Base-by-base conservation (phyloP, 2,113 vertebrate species). In the Bombycilla garrulus region DNA sequence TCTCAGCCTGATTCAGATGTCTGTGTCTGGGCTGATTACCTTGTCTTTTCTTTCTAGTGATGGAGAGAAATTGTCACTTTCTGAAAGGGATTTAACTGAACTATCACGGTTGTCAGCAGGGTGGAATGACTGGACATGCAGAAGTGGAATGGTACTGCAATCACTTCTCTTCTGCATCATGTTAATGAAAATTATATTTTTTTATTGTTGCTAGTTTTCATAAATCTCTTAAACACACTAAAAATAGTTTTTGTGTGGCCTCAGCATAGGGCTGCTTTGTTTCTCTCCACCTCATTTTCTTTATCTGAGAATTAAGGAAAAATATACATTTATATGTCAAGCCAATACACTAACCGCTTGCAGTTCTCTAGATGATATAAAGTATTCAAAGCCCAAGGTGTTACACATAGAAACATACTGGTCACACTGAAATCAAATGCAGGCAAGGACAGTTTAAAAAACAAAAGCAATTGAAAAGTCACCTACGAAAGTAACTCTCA, bases 101-200 rank as follows among this genome's bases (percentile, higher is more conserved):
- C 36, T 35, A 18, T 35, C 31, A 20, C 2, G 0, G 4, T 60
- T 3, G 0, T 8, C 11, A 48, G 7, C 13, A 54, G 22, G 19
- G 45, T 50, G 54, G 61, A 88, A 82, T 53, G 15, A 12, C 25
- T 36, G 20, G 14, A 28, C 24, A 38, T 2, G 0, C 13, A 74
- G 21, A 36, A 44, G 16, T 31, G 40, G 3, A 61, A 54, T 3
- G 2, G 23, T 9, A 8, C 9, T 67, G 9, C 23, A 26, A 47
- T 28, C 35, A 62, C 17, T 10, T 71, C 10, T 86, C 15, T 80
- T 86, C 54, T 78, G 14, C 20, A 48, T n/a, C 33, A 15, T 22
- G 14, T 38, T 74, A 4, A 18, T 31, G 15, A 65, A 80, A 72
- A 69, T 33, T 44, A 15, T 10, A 6, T 53, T 36, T 54, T 72